Conservation (phyloP, 2,888 invertebrate genomes). For the Eumacrocentrus americanus region DNA sequence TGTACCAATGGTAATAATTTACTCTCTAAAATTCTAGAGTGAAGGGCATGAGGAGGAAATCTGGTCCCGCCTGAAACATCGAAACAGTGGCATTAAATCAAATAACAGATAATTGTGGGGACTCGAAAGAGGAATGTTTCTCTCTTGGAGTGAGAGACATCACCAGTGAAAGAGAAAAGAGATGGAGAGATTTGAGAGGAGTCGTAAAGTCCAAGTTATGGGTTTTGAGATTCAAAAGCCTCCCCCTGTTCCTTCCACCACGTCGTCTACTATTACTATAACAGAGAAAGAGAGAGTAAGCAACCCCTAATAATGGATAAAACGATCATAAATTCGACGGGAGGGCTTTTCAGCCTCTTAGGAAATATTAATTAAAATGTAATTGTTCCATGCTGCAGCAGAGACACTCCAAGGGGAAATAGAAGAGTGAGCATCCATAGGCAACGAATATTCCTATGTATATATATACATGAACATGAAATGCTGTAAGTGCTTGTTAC, state of each 20-base stretch:
- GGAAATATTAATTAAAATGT: constrained; percentile 63
- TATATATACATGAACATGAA: constrained; percentile 1
- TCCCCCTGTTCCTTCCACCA: constrained; percentile 31
- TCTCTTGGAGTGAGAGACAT: constrained; percentile 30
- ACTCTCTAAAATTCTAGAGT: neutral
- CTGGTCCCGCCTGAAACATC: constrained; percentile 31
- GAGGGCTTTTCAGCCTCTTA: constrained; percentile 58
- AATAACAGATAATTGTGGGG: constrained; percentile 50
- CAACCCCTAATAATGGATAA: constrained; percentile 60
- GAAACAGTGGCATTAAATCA: constrained; percentile 47
- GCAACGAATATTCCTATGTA: neutral
- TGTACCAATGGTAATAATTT: constrained; percentile 1
- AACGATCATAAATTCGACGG: constrained; percentile 62
- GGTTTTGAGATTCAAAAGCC: constrained; percentile 58
- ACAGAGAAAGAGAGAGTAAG: neutral
- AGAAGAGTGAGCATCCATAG: neutral
- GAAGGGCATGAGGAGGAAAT: neutral
- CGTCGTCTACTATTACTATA: constrained; percentile 22
- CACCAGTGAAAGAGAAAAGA: constrained; percentile 15
- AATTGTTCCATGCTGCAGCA: constrained; percentile 52
- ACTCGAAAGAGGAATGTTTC: constrained; percentile 31
- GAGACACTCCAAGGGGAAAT: neutral
- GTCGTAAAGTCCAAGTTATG: constrained; percentile 61
- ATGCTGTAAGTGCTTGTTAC: constrained; percentile 11
- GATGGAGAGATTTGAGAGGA: constrained; percentile 41